Conservation (phyloP, 1,140 invertebrate genomes). For the Neelides sp. region DNA sequence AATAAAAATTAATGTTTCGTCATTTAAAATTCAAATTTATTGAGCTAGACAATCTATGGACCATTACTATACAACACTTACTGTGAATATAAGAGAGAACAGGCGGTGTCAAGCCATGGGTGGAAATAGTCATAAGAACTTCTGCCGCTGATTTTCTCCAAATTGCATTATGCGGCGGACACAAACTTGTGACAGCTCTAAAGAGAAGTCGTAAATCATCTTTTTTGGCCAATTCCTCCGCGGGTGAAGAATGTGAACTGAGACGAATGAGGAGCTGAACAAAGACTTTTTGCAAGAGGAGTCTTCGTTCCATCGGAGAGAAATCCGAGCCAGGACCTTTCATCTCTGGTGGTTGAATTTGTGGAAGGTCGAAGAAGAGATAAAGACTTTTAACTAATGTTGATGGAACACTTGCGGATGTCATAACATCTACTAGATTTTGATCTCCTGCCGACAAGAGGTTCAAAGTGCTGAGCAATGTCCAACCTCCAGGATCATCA, state of each 20-base stretch:
- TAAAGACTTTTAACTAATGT: conserved; percentile 98
- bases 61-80: conserved; percentile 40
- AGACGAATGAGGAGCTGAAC: conserved; percentile 84
- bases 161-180: conserved; percentile 77
- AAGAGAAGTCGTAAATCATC: conserved; percentile 93
- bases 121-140: conserved; percentile 86
- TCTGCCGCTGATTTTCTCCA: conserved; percentile 96
- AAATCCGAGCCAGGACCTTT: conserved; percentile 58
- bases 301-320: conserved; percentile 74
- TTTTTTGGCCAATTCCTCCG: conserved; percentile 89
- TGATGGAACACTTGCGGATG: conserved; percentile 83
- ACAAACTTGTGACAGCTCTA: conserved; percentile 89
- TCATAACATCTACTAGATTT: conserved; percentile 77
- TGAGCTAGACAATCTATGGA: neutral
- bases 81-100: conserved; percentile 96
- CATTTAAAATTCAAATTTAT: neutral
- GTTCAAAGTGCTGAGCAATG: conserved; percentile 81
- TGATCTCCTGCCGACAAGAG: conserved; percentile 72
- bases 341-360: conserved; percentile 49
- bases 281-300: conserved; percentile 90
- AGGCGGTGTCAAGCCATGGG: conserved; percentile 78
- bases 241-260: conserved; percentile 79
- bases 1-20: conserved; percentile 29
- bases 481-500: conserved; percentile 92
- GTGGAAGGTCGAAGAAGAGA: conserved; percentile 93